Base-by-base conservation (phyloP, 2,888 invertebrate genomes). In the Drosophila monieri region DNA sequence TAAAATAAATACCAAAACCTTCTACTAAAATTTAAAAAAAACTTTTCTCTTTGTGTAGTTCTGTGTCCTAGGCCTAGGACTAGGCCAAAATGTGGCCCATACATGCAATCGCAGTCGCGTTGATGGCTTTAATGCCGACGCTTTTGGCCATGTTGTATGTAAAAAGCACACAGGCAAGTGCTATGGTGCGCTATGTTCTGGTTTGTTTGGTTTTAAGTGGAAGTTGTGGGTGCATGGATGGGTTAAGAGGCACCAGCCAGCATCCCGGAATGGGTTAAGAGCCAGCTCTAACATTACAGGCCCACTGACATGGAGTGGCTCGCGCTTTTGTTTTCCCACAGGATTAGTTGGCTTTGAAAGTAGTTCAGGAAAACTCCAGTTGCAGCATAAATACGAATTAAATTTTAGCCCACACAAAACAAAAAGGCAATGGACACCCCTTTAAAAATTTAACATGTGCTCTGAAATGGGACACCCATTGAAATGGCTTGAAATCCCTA, bases 111-210 rank as follows among this genome's bases (percentile, higher is more conserved):
- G 44, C 14, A 14, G 48, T 21, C 52, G 23, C 53, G 44, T 46
- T 64, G 43, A 47, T 68, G 68, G 59, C 68, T 68, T 59, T 69
- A 61, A 69, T 69, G 32, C 48, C 61, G 51, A 44, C 44, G 25
- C 62, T 70, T 46, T 51, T 30, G 47, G 62, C 62, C 62, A 9
- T 44, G 27, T 52, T 27, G 27, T 27, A 27, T 27, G 27, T 27
- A 27, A 27, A 68, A 68, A 68, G 68, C 53, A 69, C 69, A 54
- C 47, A 21, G 64, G 55, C 53, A 62, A 70, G 70, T 69, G 70
- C 70, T 62, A 15, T 47, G 67, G 59, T 37, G 43, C 47, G 65
- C 35, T 43, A 30, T 46, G 51, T 51, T 58, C 46, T 49, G 67
- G 49, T 52, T 66, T 51, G 67, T 54, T 65, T 65, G 56, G 67